These are phyloP conservation scores for Catalaphyllia jardinei DNA, from an alignment of 64 coral and sea anemone species.

Conservation along the genomic window DNA sequence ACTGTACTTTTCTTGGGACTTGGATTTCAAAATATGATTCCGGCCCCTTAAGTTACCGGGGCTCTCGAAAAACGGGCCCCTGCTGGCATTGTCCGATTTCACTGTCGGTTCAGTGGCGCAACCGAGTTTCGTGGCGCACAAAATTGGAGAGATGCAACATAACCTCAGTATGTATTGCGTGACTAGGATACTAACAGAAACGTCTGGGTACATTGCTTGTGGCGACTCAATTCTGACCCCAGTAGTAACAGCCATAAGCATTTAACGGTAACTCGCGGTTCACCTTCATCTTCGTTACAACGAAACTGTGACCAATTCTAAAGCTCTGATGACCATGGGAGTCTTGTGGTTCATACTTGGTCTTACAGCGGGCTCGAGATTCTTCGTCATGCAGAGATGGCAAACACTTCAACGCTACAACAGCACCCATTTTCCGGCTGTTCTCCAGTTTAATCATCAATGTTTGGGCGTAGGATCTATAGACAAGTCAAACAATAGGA, in stretches of 20 bases:
- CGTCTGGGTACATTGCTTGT: background rate
- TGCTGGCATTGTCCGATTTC: constrained; percentile 14
- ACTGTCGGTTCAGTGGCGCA: background rate
- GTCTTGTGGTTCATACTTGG: background rate
- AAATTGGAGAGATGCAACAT: constrained; percentile 12
- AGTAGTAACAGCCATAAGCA: constrained; percentile 13
- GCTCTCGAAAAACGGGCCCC: no score
- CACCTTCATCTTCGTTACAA: constrained; percentile 10
- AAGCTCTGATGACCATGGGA: background rate
- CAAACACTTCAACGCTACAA: background rate
- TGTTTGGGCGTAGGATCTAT: constrained; percentile 7
- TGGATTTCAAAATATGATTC: no score
- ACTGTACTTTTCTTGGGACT: no score
- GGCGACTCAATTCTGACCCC: constrained; percentile 9
- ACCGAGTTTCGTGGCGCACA: constrained; percentile 22
- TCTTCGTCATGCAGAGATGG: constrained; percentile 6
- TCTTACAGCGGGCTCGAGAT: background rate
- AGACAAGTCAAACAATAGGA: constrained; percentile 21
- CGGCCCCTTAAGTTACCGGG: no score
- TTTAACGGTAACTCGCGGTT: constrained; percentile 11
- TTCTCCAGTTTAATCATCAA: constrained; percentile 26
- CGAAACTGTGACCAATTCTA: constrained; percentile 20
- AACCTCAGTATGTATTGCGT: constrained; percentile 6
- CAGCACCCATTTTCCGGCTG: background rate
- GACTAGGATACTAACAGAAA: constrained; percentile 11